A percentile compares a stretch with the other conserved stretches of the same genome.
Conservation (phyloP, 2,888 invertebrate species). For the Euspilapteryx auroguttella region DNA sequence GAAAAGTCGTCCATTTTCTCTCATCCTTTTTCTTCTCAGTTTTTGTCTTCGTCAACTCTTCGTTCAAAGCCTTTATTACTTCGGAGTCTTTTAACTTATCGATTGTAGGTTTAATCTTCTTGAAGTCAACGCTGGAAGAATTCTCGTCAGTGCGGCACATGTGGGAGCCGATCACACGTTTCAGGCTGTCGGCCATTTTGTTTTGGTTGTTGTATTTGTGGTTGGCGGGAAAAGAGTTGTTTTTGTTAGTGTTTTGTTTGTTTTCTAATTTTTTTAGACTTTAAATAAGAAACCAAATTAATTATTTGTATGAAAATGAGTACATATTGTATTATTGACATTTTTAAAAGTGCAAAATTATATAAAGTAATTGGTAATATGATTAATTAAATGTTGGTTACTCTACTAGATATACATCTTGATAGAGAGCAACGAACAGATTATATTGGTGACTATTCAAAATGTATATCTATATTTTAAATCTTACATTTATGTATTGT, state of each 20-base stretch:
- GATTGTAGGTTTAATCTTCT: constrained; percentile 67
- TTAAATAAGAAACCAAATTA: no score
- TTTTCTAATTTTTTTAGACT: not conserved
- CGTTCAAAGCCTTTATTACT: constrained; percentile 66
- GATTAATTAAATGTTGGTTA: no score
- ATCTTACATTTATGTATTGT: no score
- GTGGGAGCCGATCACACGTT: constrained; percentile 34
- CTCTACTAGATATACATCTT: no score
- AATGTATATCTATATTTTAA: no score
- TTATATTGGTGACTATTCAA: no score
- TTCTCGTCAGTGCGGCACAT: constrained; percentile 32
- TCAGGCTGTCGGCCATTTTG: constrained; percentile 27
- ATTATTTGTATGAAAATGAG: no score
- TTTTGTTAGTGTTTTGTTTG: not conserved
- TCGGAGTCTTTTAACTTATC: constrained; percentile 68
- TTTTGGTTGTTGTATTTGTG: not conserved
- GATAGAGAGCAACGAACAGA: no score
- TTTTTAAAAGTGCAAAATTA: no score
- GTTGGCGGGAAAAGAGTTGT: not conserved
- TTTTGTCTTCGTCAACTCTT: constrained; percentile 48
- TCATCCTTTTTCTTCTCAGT: constrained; percentile 55
- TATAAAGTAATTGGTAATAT: no score
- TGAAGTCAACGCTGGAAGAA: constrained; percentile 66
- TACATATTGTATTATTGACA: no score
- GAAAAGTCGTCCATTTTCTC: constrained; percentile 72